Percentiles rank a stretch among this genome's conserved stretches.
phyloP scores from a whole-genome alignment of 2,113 vertebrate species.

The Forbesichthys agassizii region DNA sequence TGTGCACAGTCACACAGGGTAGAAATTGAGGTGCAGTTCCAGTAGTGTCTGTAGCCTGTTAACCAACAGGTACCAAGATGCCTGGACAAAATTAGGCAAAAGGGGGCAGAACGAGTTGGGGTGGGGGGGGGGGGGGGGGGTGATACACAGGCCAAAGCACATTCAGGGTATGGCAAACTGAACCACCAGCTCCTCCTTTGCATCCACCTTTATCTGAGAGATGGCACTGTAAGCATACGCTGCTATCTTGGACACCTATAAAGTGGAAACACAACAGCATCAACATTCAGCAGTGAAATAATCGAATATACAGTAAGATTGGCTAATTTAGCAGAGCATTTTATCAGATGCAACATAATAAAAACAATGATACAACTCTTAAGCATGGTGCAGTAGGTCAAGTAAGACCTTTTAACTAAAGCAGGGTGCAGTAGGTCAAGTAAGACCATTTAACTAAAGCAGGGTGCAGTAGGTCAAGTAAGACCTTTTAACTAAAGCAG shows the following conservation, averaged over 20 bases:
- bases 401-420: too few species aligned
- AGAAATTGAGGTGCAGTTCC: slow-evolving; percentile 16
- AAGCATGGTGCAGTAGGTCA: too few species aligned
- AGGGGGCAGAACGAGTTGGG: slow-evolving; percentile 32
- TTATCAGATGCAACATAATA: too few species aligned
- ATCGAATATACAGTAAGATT: too few species aligned
- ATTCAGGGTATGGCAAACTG: slow-evolving; percentile 94
- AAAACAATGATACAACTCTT: too few species aligned
- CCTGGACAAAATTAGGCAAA: slow-evolving; percentile 47
- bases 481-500: too few species aligned
- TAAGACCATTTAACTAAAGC: too few species aligned
- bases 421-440: too few species aligned
- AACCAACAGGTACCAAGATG: slow-evolving; percentile 39
- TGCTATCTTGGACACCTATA: slow-evolving; percentile 91
- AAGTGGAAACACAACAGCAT: slow-evolving; percentile 12
- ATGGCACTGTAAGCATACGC: slow-evolving; percentile 95
- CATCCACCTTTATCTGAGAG: slow-evolving; percentile 94
- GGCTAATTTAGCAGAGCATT: too few species aligned
- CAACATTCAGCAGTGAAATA: too few species aligned
- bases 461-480: too few species aligned
- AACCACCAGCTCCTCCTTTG: slow-evolving; percentile 95
- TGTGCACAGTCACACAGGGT: slow-evolving; percentile 15
- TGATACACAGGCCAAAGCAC: slow-evolving; percentile 22
- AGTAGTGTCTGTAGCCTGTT: slow-evolving; percentile 32
- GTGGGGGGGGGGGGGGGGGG: slow-evolving; percentile 36